phyloP scores from a whole-genome alignment of 2,797 vertebrate genomes.

The Pampus argenteus region DNA sequence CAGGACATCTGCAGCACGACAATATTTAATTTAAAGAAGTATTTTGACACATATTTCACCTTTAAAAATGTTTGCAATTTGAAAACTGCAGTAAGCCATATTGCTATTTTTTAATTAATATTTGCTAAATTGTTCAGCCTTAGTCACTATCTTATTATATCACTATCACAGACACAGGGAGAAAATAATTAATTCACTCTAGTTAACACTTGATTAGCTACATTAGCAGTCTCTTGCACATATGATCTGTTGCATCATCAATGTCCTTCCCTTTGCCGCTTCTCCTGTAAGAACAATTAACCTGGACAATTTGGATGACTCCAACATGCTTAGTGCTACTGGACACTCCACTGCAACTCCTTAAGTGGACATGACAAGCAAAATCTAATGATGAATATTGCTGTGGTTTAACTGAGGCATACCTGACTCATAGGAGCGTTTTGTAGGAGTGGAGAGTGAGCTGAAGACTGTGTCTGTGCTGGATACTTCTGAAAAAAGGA shows the following conservation, averaged over 20 bases:
- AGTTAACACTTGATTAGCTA: not conserved
- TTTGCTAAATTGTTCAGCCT: no score
- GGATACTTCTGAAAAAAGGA: slow-evolving; percentile 87
- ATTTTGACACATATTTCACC: no score
- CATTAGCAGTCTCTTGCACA: slow-evolving; percentile 17
- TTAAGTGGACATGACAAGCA: slow-evolving; percentile 40
- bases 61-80: no score
- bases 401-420: slow-evolving; percentile 52
- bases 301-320: slow-evolving; percentile 44
- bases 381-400: slow-evolving; percentile 22
- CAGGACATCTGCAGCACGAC: no score
- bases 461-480: slow-evolving; percentile 93
- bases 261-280: slow-evolving; percentile 22
- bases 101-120: no score
- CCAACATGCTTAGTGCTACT: slow-evolving; percentile 8
- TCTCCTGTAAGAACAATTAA: slow-evolving; percentile 49
- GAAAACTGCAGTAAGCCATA: no score
- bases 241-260: slow-evolving; percentile 4
- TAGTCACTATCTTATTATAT: no score
- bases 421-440: slow-evolving; percentile 97
- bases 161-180: not conserved
- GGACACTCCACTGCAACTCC: slow-evolving; percentile 1
- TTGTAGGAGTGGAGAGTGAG: slow-evolving; percentile 93
- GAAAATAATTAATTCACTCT: not conserved
- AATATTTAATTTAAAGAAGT: no score